Evolutionary conservation across 2,797 vertebrate species (phyloP).

Genomic region (Xiphorhynchus erythropygius): DNA sequence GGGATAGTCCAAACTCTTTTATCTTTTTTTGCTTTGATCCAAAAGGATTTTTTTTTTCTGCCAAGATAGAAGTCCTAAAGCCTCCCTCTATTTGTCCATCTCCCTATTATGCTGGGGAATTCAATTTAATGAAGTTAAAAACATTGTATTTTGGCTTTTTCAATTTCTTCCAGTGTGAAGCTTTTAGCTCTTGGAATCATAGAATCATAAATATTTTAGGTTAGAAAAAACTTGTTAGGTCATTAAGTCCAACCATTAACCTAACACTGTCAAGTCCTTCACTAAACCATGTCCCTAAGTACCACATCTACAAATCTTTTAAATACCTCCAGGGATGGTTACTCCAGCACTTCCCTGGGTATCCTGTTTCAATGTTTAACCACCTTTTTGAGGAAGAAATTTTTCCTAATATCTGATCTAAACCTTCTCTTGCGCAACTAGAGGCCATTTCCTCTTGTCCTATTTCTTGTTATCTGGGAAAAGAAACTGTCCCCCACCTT

Average conservation of each 20-base stretch:
- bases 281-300: not conserved
- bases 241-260: not conserved
- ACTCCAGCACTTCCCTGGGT: not conserved
- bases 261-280: not conserved
- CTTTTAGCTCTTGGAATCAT: not conserved
- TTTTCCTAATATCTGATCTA: not conserved
- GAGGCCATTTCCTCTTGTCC: not conserved
- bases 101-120: not conserved
- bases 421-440: not conserved
- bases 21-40: not conserved
- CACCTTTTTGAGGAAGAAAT: not conserved
- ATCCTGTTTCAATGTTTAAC: not conserved
- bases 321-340: not conserved
- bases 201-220: not conserved
- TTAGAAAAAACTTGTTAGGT: not conserved
- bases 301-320: not conserved
- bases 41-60: not conserved
- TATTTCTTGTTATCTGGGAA: not conserved
- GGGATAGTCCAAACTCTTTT: not conserved
- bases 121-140: not conserved
- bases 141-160: not conserved
- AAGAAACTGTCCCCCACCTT: not conserved
- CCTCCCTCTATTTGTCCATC: not conserved
- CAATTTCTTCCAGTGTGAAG: not conserved
- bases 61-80: not conserved